Evolutionary conservation across 2,888 invertebrate genomes (phyloP).

Genomic region (Leptothorax acervorum): DNA sequence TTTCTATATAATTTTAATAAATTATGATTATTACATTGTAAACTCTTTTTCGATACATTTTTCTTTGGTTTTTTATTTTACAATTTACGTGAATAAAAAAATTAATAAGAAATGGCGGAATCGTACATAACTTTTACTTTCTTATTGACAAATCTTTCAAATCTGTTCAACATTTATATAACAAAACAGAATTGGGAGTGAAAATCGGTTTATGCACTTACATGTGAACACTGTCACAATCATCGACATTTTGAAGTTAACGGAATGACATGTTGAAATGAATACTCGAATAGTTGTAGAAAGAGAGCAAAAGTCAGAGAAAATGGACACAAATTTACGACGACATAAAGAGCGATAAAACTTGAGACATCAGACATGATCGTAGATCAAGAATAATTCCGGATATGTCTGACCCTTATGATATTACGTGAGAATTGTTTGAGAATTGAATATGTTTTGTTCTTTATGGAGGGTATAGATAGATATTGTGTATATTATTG

Average conservation of each 20-base stretch:
- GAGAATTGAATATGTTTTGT: constrained; percentile 2
- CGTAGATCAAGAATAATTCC: constrained; percentile 62
- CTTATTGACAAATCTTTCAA: constrained; percentile 39
- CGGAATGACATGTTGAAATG: constrained; percentile 33
- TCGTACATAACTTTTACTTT: background rate
- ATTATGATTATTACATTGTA: background rate
- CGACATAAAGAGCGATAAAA: constrained; percentile 60
- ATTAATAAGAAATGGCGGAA: background rate
- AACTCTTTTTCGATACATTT: background rate
- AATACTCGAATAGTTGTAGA: constrained; percentile 50
- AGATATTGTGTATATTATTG: background rate
- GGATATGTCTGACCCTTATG: background rate
- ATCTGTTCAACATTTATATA: background rate
- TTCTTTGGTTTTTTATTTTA: background rate
- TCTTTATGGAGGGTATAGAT: background rate
- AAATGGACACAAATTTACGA: constrained; percentile 55
- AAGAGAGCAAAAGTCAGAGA: constrained; percentile 39
- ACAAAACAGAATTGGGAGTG: constrained; percentile 16
- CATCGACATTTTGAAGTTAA: constrained; percentile 33
- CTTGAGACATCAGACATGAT: constrained; percentile 58
- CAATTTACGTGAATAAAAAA: background rate
- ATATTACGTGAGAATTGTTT: background rate
- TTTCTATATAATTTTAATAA: background rate
- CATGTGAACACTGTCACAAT: background rate
- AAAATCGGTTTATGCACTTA: constrained; percentile 28